Percentiles rank a stretch among this genome's conserved stretches.
phyloP scores from a whole-genome alignment of 2,797 vertebrate genomes.

The Mus minutoides region DNA sequence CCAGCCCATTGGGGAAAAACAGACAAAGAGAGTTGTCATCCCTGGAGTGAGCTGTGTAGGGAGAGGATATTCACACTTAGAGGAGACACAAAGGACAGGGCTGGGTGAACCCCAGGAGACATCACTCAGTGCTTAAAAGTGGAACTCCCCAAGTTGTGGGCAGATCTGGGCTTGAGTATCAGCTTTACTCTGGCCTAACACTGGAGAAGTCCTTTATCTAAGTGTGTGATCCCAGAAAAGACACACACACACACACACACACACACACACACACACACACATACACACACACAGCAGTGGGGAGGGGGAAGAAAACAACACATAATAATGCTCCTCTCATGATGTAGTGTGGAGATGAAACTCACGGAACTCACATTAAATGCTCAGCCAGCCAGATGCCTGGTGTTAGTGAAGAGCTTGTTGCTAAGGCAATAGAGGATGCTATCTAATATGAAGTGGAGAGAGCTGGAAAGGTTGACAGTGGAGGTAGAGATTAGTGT shows the following conservation, averaged over 20 bases:
- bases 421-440: background rate
- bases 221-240: background rate
- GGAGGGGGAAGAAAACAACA: background rate
- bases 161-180: conserved; percentile 19
- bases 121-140: background rate
- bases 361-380: background rate
- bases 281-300: no score
- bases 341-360: background rate
- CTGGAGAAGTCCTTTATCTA: background rate
- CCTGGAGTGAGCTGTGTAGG: background rate
- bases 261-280: no score
- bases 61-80: background rate
- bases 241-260: background rate
- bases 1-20: background rate
- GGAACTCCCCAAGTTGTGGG: background rate
- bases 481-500: background rate
- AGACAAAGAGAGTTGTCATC: conserved; percentile 16
- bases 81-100: background rate
- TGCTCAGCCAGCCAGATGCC: background rate
- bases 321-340: background rate
- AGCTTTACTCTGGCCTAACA: background rate
- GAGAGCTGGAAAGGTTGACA: background rate
- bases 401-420: background rate
- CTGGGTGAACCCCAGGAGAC: background rate
- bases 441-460: background rate